Conservation (phyloP, 2,113 vertebrate species). For the Manacus vitellinus region DNA sequence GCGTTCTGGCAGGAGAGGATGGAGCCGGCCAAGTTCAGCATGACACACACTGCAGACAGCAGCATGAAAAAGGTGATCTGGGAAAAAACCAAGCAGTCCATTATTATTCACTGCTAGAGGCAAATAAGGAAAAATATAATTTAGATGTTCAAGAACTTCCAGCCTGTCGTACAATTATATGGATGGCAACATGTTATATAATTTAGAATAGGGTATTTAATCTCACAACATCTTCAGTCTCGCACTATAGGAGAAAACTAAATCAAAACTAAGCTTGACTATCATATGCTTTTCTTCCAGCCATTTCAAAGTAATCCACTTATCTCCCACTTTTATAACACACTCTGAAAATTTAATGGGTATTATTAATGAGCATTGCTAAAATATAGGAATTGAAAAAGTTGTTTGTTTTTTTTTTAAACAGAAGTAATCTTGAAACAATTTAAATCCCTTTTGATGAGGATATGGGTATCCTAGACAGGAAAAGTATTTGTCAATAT, state of each 20-base stretch:
- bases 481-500: neutral
- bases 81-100: neutral
- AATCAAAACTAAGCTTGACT: neutral
- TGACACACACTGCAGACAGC: constrained; percentile 96
- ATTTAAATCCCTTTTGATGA: neutral
- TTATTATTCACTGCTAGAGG: constrained; percentile 5
- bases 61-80: constrained; percentile 99
- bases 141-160: neutral
- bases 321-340: neutral
- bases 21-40: constrained; percentile 97
- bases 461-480: neutral
- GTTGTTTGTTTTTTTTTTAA: neutral
- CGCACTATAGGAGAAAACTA: neutral
- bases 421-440: neutral
- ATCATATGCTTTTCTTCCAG: neutral
- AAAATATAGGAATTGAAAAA: neutral
- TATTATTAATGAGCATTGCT: neutral
- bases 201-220: neutral
- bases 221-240: neutral
- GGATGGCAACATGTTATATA: neutral
- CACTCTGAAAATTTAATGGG: neutral
- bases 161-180: neutral
- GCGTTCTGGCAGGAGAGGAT: constrained; percentile 99
- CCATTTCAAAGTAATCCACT: neutral
- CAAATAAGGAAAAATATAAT: neutral